These are phyloP conservation scores for Melipona bicolor DNA, from an alignment of 2,888 invertebrate genomes.

Conservation along the genomic window DNA sequence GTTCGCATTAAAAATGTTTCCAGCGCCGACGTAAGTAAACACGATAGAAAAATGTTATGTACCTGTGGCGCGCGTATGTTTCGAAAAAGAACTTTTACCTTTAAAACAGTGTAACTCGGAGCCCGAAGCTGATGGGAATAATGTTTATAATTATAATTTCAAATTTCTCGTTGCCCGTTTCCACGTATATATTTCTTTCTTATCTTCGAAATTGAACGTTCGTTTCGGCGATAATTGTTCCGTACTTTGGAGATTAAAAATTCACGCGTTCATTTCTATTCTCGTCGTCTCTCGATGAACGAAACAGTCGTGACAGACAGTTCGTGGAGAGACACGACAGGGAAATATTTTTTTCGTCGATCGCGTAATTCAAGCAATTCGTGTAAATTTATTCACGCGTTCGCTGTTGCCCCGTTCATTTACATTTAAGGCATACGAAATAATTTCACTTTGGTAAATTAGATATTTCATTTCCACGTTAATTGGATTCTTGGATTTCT, in stretches of 20 bases:
- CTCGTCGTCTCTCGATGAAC: background rate
- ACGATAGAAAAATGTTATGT: too few relatives aligned
- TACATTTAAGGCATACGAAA: too few relatives aligned
- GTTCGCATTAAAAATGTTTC: constrained; percentile 15
- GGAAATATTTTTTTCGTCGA: background rate
- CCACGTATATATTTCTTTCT: background rate
- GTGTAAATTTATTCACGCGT: too few relatives aligned
- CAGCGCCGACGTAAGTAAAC: background rate
- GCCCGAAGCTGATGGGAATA: too few relatives aligned
- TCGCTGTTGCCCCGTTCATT: too few relatives aligned
- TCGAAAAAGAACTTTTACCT: background rate
- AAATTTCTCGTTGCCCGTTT: background rate
- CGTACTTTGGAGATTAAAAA: background rate
- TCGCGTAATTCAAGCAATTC: too few relatives aligned
- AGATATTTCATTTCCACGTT: too few relatives aligned
- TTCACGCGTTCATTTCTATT: background rate
- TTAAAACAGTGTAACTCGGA: background rate
- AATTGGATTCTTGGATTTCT: too few relatives aligned
- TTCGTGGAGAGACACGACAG: background rate
- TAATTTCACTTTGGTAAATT: too few relatives aligned
- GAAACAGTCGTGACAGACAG: background rate
- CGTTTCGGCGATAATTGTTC: background rate
- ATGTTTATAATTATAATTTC: background rate
- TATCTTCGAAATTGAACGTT: background rate
- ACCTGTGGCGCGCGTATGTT: too few relatives aligned